A percentile compares a stretch with the other conserved stretches of the same genome.
Conservation (phyloP, 2,888 invertebrate species). For the Parnassius orleans region DNA sequence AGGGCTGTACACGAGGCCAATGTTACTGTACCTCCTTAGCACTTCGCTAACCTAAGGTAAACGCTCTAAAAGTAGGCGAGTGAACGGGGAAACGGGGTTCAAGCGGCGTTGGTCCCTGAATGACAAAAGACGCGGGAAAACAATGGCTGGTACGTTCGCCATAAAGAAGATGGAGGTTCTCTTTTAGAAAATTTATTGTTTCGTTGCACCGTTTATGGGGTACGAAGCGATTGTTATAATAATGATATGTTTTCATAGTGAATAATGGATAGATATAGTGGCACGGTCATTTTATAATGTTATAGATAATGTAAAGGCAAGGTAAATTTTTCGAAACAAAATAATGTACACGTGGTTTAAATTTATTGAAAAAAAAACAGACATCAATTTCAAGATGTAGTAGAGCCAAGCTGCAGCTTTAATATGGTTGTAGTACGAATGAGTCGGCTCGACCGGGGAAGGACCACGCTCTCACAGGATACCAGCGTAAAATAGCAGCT, state of each 20-base stretch:
- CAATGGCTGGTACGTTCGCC: constrained; percentile 48
- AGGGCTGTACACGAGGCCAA: constrained; percentile 44
- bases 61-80: constrained; percentile 33
- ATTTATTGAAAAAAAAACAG: too few species aligned
- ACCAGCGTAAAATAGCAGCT: too few species aligned
- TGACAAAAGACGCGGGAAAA: constrained; percentile 61
- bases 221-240: constrained; percentile 19
- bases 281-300: too few species aligned
- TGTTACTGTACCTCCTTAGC: constrained; percentile 33
- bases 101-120: constrained; percentile 40
- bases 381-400: too few species aligned
- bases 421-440: too few species aligned
- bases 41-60: background rate
- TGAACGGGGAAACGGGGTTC: constrained; percentile 40
- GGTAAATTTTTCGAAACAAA: too few species aligned
- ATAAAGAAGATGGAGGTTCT: constrained; percentile 47
- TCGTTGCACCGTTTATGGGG: constrained; percentile 32
- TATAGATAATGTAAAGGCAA: too few species aligned
- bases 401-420: too few species aligned
- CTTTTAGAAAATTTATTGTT: constrained; percentile 43
- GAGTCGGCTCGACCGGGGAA: too few species aligned
- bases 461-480: too few species aligned
- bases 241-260: constrained; percentile 16
- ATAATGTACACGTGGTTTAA: too few species aligned
- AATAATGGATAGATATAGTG: constrained; percentile 6